phyloP scores from a whole-genome alignment of 2,113 vertebrate genomes.

The Noturus placidus region DNA sequence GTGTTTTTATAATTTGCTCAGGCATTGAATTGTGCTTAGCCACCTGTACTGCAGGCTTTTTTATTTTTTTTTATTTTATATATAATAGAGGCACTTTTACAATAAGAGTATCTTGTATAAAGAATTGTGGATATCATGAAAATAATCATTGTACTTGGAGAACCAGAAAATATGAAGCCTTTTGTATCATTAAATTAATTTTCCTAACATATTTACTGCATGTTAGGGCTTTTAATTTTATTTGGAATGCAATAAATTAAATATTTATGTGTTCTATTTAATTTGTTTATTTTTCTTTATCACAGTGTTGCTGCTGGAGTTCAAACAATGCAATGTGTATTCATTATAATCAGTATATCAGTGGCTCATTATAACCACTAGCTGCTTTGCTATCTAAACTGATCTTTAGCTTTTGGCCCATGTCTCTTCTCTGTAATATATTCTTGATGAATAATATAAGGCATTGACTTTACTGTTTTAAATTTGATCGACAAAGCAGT shows the following conservation, averaged over 20 bases:
- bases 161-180: not conserved
- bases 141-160: not conserved
- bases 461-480: not conserved
- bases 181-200: not conserved
- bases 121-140: not conserved
- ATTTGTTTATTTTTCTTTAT: not conserved
- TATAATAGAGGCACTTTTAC: not conserved
- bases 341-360: not conserved
- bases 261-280: not conserved
- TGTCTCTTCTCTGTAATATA: not conserved
- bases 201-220: not conserved
- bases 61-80: not conserved
- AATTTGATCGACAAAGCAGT: not conserved
- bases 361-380: slow-evolving; percentile 11
- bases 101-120: not conserved
- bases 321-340: not conserved
- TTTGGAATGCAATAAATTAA: not conserved
- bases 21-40: not conserved
- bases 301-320: not conserved
- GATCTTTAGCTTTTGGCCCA: slow-evolving; percentile 27
- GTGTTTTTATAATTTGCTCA: not conserved
- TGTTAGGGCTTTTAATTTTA: not conserved
- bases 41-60: not conserved
- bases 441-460: slow-evolving; percentile 15
- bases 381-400: slow-evolving; percentile 29